phyloP scores from a whole-genome alignment of 2,888 invertebrate genomes.

The Thysanoteuthis rhombus region DNA sequence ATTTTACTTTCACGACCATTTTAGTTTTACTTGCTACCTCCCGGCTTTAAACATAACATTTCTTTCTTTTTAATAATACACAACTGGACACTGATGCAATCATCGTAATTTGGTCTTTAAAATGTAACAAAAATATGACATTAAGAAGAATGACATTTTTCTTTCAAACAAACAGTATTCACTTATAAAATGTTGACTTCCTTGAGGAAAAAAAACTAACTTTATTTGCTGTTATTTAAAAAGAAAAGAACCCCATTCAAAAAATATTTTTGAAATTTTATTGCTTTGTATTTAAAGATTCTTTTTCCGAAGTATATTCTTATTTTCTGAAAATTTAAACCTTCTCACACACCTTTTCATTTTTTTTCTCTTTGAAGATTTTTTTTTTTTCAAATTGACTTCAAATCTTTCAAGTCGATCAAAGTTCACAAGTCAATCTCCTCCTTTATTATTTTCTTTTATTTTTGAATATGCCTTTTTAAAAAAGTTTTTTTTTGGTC shows the following conservation, averaged over 20 bases:
- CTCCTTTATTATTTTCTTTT: background rate
- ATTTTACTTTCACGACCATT: too few species aligned
- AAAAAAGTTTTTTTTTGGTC: accelerated
- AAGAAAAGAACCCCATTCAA: background rate
- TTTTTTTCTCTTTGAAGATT: background rate
- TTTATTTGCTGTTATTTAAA: background rate
- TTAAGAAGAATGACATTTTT: background rate
- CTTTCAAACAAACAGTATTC: background rate
- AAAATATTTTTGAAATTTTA: background rate
- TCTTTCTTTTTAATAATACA: background rate
- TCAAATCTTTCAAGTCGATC: background rate
- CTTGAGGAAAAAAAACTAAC: background rate
- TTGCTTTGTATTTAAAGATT: background rate
- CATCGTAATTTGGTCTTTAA: background rate
- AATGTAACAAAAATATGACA: background rate
- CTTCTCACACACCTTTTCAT: background rate
- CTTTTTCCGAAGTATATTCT: background rate
- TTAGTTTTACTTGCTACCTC: background rate
- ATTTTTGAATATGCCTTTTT: background rate
- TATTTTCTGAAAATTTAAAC: background rate
- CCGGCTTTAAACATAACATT: background rate
- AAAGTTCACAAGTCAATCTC: background rate
- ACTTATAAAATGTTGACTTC: background rate
- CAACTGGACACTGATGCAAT: background rate
- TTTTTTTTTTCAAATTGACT: background rate